These are phyloP conservation scores for Pachyramphus minor DNA, from an alignment of 2,113 vertebrate genomes.

Conservation along the genomic window DNA sequence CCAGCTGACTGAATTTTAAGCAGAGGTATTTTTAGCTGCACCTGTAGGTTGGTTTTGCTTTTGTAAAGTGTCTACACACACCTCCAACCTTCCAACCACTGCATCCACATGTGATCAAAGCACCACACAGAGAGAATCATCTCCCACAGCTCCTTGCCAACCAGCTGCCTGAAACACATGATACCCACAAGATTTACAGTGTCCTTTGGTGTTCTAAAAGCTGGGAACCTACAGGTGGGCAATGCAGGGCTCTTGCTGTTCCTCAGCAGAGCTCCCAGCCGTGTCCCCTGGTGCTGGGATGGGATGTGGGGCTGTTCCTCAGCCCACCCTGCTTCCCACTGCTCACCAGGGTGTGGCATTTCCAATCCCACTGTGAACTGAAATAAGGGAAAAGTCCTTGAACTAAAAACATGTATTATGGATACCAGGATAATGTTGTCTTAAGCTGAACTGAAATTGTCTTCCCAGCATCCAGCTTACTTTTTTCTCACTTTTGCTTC, in stretches of 20 bases:
- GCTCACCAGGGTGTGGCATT: background rate
- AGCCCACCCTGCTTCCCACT: background rate
- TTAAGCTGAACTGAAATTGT: background rate
- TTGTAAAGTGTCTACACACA: background rate
- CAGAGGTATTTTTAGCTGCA: constrained; percentile 7
- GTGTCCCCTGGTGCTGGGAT: background rate
- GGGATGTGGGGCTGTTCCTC: background rate
- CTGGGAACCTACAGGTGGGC: background rate
- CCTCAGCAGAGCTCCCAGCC: background rate
- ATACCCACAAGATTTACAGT: background rate
- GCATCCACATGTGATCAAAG: background rate
- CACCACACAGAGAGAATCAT: background rate
- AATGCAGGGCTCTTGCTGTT: background rate
- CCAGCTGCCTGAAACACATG: background rate
- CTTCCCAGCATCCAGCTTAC: background rate
- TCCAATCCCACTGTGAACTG: background rate
- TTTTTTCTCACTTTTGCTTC: background rate
- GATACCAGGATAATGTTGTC: background rate
- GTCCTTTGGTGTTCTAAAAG: background rate
- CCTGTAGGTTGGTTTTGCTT: background rate
- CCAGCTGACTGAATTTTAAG: background rate
- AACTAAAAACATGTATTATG: background rate
- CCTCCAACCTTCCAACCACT: background rate
- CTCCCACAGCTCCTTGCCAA: background rate
- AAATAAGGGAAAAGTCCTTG: background rate